phyloP scores from a whole-genome alignment of 2,113 vertebrate species.

The Carollia perspicillata region DNA sequence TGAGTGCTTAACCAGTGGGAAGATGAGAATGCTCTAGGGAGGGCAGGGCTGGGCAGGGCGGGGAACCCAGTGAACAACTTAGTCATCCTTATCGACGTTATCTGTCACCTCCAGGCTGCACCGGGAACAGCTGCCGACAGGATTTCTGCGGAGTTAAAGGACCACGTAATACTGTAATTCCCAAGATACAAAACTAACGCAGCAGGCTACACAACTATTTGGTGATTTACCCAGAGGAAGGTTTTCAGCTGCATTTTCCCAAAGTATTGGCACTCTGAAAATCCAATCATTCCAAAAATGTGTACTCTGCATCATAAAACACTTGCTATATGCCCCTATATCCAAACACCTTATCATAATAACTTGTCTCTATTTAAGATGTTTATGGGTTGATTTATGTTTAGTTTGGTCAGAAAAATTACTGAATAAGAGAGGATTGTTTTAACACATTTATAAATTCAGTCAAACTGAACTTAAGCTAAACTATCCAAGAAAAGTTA shows the following conservation, averaged over 20 bases:
- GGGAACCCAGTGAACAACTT: not conserved
- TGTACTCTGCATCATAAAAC: not conserved
- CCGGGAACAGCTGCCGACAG: not conserved
- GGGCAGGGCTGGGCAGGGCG: conserved; percentile 55
- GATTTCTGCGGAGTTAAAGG: conserved; percentile 23
- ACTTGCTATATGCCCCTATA: not conserved
- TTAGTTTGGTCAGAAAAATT: conserved; percentile 16
- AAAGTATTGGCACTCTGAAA: not conserved
- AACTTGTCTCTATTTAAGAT: not conserved
- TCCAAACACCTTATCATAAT: not conserved
- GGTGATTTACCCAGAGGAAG: not conserved
- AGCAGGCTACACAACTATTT: conserved; percentile 22
- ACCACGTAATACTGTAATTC: not conserved
- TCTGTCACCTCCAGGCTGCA: conserved; percentile 55
- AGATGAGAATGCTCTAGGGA: conserved; percentile 40
- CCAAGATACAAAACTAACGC: not conserved
- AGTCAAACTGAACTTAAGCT: not conserved
- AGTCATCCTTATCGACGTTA: conserved; percentile 45
- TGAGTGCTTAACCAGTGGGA: not conserved
- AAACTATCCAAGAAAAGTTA: not conserved
- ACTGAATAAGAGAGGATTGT: not conserved
- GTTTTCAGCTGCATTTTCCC: conserved; percentile 14
- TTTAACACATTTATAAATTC: conserved; percentile 3
- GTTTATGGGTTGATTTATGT: not conserved
- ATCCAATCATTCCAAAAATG: not conserved